These are phyloP conservation scores for Taenioides sp. DNA, from an alignment of 2,797 vertebrate genomes.

Conservation along the genomic window DNA sequence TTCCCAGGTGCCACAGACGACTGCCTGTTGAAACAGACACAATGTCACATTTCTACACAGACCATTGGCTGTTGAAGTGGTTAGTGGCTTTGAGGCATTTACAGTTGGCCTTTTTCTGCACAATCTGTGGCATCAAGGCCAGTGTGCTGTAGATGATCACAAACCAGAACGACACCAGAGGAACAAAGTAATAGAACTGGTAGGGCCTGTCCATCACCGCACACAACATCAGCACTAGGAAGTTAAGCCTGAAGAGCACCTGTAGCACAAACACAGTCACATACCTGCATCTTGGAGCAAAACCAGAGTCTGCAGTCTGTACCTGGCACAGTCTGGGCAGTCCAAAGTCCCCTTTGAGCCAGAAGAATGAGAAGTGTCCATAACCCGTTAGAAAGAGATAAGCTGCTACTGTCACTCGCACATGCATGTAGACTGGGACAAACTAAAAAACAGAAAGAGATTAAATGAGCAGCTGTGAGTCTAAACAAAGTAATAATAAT, in stretches of 20 bases:
- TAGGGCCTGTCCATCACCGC: conserved; percentile 96
- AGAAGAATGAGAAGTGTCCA: conserved; percentile 98
- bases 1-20: conserved; percentile 88
- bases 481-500: no score
- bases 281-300: conserved; percentile 1
- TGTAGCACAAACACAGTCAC: conserved; percentile 44
- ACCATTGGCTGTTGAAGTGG: neutral
- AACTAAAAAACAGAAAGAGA: conserved; percentile 77
- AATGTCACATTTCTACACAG: neutral
- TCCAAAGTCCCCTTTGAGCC: conserved; percentile 97
- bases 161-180: conserved; percentile 97
- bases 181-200: conserved; percentile 99
- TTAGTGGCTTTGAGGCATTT: conserved; percentile 36
- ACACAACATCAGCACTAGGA: conserved; percentile 94
- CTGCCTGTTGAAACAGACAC: conserved; percentile 74
- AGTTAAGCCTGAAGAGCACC: conserved; percentile 98
- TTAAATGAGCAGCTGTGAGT: no score
- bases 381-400: conserved; percentile 99
- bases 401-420: conserved; percentile 94
- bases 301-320: conserved; percentile 13
- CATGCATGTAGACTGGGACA: conserved; percentile 97
- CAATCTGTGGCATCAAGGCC: conserved; percentile 95
- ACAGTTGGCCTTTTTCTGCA: conserved; percentile 94
- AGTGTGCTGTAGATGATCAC: conserved; percentile 89
- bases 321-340: conserved; percentile 96